Evolutionary conservation across 2,888 invertebrate species (phyloP).

Genomic region (Helleia helle): DNA sequence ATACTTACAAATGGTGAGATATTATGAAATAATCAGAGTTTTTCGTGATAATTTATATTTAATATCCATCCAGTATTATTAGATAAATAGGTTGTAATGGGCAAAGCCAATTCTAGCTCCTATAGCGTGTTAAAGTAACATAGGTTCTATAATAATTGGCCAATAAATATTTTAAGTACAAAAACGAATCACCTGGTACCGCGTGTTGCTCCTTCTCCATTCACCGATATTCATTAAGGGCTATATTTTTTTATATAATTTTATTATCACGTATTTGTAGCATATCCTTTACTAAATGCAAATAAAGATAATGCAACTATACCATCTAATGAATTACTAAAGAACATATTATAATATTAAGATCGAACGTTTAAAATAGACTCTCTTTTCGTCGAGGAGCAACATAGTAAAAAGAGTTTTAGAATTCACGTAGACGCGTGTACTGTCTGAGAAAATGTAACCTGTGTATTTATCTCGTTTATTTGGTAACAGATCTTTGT

Average conservation of each 20-base stretch:
- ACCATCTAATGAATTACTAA: constrained; percentile 6
- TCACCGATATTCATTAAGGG: background rate
- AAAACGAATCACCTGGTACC: constrained; percentile 12
- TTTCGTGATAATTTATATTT: constrained; percentile 63
- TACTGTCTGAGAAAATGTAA: constrained; percentile 11
- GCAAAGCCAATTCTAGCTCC: constrained; percentile 51
- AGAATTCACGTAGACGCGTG: constrained; percentile 21
- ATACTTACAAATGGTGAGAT: constrained; percentile 63
- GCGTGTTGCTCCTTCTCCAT: constrained; percentile 7
- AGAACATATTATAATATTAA: background rate
- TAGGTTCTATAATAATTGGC: constrained; percentile 45
- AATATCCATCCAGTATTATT: constrained; percentile 72
- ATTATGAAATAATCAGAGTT: constrained; percentile 67
- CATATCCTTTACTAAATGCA: background rate
- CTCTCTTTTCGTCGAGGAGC: constrained; percentile 2
- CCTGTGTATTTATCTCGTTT: background rate
- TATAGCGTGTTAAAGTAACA: constrained; percentile 47
- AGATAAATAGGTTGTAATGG: constrained; percentile 61
- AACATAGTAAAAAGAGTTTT: constrained; percentile 18
- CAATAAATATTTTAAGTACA: constrained; percentile 22
- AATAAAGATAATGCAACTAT: background rate
- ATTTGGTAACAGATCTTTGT: background rate
- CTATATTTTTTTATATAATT: constrained; percentile 5
- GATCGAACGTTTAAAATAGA: background rate
- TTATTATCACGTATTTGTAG: background rate